Evolutionary conservation across 2,113 vertebrate genomes (phyloP).

Genomic region (Oreochromis spilurus): DNA sequence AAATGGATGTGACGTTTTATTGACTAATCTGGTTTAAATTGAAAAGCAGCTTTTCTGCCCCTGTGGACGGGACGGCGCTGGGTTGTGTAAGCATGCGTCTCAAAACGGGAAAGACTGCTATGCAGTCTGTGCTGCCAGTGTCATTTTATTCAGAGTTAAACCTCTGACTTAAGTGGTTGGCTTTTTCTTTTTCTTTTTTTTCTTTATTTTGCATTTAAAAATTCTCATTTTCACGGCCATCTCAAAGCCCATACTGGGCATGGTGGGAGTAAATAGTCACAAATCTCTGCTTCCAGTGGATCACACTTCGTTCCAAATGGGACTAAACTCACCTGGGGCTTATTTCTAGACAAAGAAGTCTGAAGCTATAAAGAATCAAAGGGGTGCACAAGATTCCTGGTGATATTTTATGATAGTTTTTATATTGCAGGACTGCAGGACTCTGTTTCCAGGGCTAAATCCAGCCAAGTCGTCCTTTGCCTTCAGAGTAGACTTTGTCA

Average conservation of each 20-base stretch:
- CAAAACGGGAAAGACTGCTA: background rate
- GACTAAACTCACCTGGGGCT: background rate
- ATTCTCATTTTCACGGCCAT: background rate
- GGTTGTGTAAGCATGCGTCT: background rate
- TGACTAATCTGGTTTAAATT: conserved; percentile 56
- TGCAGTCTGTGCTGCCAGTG: background rate
- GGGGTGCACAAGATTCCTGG: background rate
- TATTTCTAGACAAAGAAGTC: background rate
- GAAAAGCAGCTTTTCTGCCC: conserved; percentile 50
- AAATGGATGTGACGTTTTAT: conserved; percentile 31
- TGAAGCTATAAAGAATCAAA: background rate
- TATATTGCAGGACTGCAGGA: conserved; percentile 6
- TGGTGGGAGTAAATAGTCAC: background rate
- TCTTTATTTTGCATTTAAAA: background rate
- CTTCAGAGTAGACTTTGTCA: background rate
- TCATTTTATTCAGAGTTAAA: background rate
- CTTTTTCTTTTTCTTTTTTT: background rate
- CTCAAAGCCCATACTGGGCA: background rate
- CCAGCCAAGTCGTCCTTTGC: background rate
- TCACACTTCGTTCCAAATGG: background rate
- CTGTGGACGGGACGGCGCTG: background rate
- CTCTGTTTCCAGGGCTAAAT: conserved; percentile 14
- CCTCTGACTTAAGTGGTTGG: background rate
- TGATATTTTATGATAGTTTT: conserved; percentile 19
- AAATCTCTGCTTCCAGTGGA: background rate